phyloP scores from a whole-genome alignment of 37 sponge, comb jelly and placozoan genomes.

The Aplysina aerophoba region DNA sequence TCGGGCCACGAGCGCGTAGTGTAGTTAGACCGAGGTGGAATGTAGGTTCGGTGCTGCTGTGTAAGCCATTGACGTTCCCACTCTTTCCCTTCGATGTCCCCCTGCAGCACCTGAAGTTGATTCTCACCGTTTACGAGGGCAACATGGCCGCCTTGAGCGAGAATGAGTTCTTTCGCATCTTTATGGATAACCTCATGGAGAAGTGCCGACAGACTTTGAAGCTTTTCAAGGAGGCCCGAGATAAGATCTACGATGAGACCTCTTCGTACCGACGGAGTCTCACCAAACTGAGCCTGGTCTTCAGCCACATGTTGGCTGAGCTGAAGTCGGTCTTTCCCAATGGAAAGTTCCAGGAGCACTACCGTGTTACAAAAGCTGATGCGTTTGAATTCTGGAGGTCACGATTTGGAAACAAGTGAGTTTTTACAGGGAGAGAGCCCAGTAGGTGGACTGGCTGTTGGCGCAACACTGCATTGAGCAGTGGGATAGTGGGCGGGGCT shows the following conservation, averaged over 20 bases:
- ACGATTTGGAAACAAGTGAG: slow-evolving; percentile 83
- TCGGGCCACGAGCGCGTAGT: too few species aligned
- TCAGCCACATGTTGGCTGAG: slow-evolving; percentile 98
- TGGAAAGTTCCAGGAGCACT: slow-evolving; percentile 82
- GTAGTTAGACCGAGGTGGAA: too few species aligned
- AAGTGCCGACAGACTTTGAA: slow-evolving; percentile 90
- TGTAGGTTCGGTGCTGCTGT: too few species aligned
- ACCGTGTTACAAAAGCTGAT: slow-evolving; percentile 87
- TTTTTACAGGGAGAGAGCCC: neutral
- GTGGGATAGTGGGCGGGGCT: neutral
- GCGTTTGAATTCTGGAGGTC: slow-evolving; percentile 91
- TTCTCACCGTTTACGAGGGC: slow-evolving; percentile 87
- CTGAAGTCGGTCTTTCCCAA: slow-evolving; percentile 90
- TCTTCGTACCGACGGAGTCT: slow-evolving; percentile 76
- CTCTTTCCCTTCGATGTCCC: neutral
- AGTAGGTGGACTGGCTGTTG: neutral
- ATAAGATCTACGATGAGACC: slow-evolving; percentile 88
- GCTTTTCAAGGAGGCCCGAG: slow-evolving; percentile 91
- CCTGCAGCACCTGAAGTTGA: slow-evolving; percentile 69
- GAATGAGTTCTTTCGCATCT: slow-evolving; percentile 89
- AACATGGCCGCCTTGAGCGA: slow-evolving; percentile 80
- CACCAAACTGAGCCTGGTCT: slow-evolving; percentile 91
- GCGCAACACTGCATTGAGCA: neutral
- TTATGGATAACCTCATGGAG: slow-evolving; percentile 90
- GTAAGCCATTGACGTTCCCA: too few species aligned